Conservation (phyloP, 2,113 vertebrate genomes). For the Chunga burmeisteri region DNA sequence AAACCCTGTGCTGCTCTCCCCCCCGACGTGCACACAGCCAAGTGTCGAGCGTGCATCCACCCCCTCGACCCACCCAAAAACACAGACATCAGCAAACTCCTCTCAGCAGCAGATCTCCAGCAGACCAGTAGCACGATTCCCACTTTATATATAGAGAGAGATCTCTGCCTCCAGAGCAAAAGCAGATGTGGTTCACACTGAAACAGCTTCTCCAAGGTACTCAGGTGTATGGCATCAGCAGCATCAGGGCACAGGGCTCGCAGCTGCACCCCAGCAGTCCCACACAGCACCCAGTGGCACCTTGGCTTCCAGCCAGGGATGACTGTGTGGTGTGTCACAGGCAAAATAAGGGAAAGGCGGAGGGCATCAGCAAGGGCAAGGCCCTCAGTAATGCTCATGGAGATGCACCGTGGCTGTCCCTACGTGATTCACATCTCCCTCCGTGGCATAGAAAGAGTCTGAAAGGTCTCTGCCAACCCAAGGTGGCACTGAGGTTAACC, state of each 20-base stretch:
- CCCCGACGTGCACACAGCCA: background rate
- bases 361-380: background rate
- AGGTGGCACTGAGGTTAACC: background rate
- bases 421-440: fast-evolving
- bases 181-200: fast-evolving
- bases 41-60: fast-evolving
- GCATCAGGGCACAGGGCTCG: background rate
- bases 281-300: fast-evolving
- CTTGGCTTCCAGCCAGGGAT: background rate
- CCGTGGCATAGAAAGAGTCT: background rate
- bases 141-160: fast-evolving
- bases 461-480: background rate
- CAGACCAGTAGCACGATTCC: background rate
- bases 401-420: background rate
- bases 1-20: background rate
- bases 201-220: background rate
- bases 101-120: background rate
- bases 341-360: background rate
- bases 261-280: background rate
- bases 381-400: background rate
- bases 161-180: background rate
- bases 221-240: background rate
- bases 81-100: background rate
- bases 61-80: fast-evolving
- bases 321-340: background rate